phyloP scores from a whole-genome alignment of 2,888 invertebrate genomes.

The Eulithis prunata region DNA sequence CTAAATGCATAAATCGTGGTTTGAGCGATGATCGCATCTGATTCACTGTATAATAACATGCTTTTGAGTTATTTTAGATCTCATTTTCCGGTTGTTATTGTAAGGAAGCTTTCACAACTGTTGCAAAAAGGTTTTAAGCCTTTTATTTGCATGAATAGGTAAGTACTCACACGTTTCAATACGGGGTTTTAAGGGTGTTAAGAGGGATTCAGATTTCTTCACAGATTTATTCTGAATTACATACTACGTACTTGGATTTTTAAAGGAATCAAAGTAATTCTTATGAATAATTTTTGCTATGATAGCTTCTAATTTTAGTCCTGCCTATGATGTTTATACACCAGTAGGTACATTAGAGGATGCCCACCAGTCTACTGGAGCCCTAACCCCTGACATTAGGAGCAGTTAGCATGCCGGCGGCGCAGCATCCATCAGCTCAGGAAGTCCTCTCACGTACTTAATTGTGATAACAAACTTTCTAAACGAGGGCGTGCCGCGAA shows the following conservation, averaged over 20 bases:
- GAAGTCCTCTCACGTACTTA: slow-evolving; percentile 66
- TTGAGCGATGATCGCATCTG: slow-evolving; percentile 40
- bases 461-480: slow-evolving; percentile 54
- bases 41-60: slow-evolving; percentile 27
- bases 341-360: no score
- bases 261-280: no score
- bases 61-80: slow-evolving; percentile 35
- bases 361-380: not conserved
- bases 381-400: slow-evolving; percentile 35
- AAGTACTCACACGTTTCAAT: not conserved
- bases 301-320: no score
- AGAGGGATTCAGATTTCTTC: no score
- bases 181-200: no score
- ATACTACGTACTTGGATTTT: no score
- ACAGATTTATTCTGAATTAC: no score
- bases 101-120: slow-evolving; percentile 28
- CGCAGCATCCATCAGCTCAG: slow-evolving; percentile 34
- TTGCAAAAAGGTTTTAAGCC: not conserved
- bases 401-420: slow-evolving; percentile 45
- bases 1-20: slow-evolving; percentile 46
- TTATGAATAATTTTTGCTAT: no score
- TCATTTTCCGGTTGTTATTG: slow-evolving; percentile 38
- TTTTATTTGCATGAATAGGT: not conserved
- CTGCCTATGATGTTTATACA: not conserved
- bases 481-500: slow-evolving; percentile 27